These are phyloP conservation scores for Sus scrofa DNA, from an alignment of 2,113 vertebrate species.

Conservation along the genomic window DNA sequence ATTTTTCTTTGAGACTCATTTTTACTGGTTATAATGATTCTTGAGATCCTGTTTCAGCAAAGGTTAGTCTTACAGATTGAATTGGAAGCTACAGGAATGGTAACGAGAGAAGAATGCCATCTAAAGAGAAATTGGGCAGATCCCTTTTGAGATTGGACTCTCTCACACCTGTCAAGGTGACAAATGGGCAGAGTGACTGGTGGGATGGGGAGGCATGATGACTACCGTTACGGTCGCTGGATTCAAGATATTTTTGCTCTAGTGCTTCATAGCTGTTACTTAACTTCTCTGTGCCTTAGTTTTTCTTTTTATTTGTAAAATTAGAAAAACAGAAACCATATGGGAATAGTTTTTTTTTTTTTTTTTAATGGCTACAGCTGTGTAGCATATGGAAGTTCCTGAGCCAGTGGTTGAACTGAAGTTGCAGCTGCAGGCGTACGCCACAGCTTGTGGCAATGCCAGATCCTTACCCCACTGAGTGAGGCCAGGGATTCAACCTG, in stretches of 20 bases:
- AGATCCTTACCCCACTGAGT: no score
- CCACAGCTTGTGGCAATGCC: no score
- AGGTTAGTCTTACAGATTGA: background rate
- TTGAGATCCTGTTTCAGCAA: constrained; percentile 9
- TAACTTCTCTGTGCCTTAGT: no score
- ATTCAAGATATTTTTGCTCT: background rate
- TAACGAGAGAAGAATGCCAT: background rate
- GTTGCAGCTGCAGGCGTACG: no score
- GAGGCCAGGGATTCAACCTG: no score
- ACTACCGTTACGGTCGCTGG: background rate
- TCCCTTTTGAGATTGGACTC: background rate
- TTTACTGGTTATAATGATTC: background rate
- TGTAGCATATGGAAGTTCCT: no score
- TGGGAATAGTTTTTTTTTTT: no score
- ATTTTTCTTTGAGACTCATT: background rate
- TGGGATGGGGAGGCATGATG: background rate
- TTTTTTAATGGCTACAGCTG: no score
- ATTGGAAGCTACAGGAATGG: background rate
- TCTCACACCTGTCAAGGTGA: background rate
- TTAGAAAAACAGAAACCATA: no score
- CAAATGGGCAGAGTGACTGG: background rate
- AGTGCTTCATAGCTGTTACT: background rate
- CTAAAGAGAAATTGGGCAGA: background rate
- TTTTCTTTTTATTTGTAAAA: no score
- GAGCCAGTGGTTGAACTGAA: no score